Percentiles rank a stretch among this genome's conserved stretches.
phyloP scores from a whole-genome alignment of 2,113 vertebrate species.

The Vombatus ursinus region DNA sequence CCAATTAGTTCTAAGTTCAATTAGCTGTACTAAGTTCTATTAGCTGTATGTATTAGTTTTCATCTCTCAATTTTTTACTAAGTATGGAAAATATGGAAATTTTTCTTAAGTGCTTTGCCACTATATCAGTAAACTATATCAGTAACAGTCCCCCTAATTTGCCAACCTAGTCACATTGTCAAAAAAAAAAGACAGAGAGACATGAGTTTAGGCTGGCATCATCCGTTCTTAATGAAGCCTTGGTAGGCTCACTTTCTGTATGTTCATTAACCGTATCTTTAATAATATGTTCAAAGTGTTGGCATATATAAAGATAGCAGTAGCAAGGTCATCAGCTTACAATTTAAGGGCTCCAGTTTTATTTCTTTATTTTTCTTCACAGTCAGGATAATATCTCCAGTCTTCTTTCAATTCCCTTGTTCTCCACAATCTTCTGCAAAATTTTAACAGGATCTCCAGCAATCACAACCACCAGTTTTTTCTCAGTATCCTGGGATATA shows the following conservation, averaged over 20 bases:
- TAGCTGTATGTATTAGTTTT: too few relatives aligned
- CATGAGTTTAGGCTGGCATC: not conserved
- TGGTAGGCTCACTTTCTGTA: not conserved
- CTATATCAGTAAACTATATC: not conserved
- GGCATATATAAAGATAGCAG: not conserved
- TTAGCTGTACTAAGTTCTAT: not conserved
- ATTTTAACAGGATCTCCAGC: not conserved
- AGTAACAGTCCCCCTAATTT: not conserved
- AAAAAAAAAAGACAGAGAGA: not conserved
- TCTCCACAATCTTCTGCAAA: not conserved
- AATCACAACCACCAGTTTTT: not conserved
- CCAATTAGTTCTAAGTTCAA: not conserved
- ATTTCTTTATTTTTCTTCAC: not conserved
- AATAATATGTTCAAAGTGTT: not conserved
- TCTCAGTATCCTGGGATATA: not conserved
- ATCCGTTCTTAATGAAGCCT: not conserved
- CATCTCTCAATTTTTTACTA: not conserved
- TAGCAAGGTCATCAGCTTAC: not conserved
- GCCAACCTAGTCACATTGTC: not conserved
- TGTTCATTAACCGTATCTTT: not conserved
- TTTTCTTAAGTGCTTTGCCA: not conserved
- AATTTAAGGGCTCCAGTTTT: too few relatives aligned
- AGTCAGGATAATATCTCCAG: not conserved
- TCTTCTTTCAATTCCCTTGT: not conserved
- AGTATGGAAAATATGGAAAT: not conserved